Evolutionary conservation across 2,113 vertebrate species (phyloP).

Genomic region (Perognathus longimembris): DNA sequence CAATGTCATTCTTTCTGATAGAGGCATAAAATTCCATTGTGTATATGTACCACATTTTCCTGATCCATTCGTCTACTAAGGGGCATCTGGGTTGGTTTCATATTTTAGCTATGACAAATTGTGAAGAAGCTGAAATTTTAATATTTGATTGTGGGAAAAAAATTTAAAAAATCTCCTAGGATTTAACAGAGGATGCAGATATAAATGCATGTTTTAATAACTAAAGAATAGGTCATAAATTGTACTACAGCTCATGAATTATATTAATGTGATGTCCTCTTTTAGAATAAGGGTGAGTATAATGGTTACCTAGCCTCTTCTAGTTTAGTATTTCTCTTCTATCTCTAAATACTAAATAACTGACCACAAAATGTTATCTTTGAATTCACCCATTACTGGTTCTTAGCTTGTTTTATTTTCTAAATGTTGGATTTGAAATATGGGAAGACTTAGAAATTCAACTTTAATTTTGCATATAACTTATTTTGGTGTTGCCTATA

Average conservation of each 20-base stretch:
- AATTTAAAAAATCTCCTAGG: not conserved
- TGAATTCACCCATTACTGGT: not conserved
- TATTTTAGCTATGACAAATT: no score
- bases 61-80: no score
- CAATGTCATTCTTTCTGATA: no score
- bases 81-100: no score
- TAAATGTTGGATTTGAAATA: constrained; percentile 23
- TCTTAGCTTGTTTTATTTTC: constrained; percentile 36
- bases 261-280: not conserved
- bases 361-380: not conserved
- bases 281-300: not conserved
- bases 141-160: not conserved
- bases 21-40: no score
- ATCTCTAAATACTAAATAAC: not conserved
- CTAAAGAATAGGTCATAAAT: not conserved
- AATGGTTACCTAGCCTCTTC: not conserved
- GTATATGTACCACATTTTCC: no score
- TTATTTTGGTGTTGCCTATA: not conserved
- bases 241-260: not conserved
- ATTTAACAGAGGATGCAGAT: not conserved
- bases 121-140: not conserved
- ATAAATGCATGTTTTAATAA: constrained; percentile 32
- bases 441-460: not conserved
- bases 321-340: not conserved
- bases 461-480: not conserved